Evolutionary conservation across 2,113 vertebrate genomes (phyloP).

Genomic region (Ornithorhynchus anatinus): DNA sequence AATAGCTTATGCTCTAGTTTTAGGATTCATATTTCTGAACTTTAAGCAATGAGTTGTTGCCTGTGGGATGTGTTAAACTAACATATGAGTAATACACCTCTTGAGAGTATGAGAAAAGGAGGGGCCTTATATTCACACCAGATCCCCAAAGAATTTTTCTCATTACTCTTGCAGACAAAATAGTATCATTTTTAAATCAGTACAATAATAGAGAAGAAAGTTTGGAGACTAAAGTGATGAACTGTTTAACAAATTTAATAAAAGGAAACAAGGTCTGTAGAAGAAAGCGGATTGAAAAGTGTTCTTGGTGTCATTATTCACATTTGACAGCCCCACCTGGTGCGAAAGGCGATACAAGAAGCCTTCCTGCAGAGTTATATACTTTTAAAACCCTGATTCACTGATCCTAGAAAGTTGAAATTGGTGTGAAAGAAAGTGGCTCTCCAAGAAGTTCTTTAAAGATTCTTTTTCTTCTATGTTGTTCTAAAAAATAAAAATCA

Average conservation of each 20-base stretch:
- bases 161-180: slow-evolving; percentile 68
- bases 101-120: slow-evolving; percentile 35
- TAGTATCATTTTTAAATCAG: slow-evolving; percentile 60
- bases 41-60: slow-evolving; percentile 64
- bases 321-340: slow-evolving; percentile 47
- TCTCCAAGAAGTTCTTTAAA: slow-evolving; percentile 16
- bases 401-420: slow-evolving; percentile 16
- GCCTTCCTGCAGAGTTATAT: slow-evolving; percentile 37
- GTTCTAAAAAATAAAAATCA: background rate
- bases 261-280: slow-evolving; percentile 48
- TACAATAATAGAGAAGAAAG: slow-evolving; percentile 56
- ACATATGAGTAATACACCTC: slow-evolving; percentile 52
- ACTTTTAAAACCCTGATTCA: slow-evolving; percentile 34
- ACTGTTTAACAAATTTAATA: slow-evolving; percentile 58
- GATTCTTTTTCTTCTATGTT: slow-evolving; percentile 7
- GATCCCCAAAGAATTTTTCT: slow-evolving; percentile 58
- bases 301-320: slow-evolving; percentile 44
- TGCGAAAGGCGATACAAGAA: slow-evolving; percentile 26
- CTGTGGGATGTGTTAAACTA: slow-evolving; percentile 69
- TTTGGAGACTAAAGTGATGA: slow-evolving; percentile 54
- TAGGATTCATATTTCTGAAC: slow-evolving; percentile 70
- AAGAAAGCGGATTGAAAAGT: slow-evolving; percentile 17
- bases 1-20: slow-evolving; percentile 66
- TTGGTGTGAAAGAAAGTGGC: background rate
- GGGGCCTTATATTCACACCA: slow-evolving; percentile 34